Evolutionary conservation across 2,113 vertebrate species (phyloP).

Genomic region (Scophthalmus maximus): DNA sequence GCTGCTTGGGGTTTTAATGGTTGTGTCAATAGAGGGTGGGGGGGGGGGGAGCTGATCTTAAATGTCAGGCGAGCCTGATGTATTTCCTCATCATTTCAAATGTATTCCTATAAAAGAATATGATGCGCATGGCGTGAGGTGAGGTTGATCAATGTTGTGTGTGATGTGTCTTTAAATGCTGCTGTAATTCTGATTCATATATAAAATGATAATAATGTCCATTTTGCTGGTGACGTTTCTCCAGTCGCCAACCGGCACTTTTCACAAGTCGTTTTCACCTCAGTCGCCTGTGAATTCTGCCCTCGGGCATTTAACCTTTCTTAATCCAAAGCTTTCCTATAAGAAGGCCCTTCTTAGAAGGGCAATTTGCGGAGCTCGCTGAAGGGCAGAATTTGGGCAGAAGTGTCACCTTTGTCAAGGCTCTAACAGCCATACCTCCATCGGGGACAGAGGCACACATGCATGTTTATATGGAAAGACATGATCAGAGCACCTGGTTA

Average conservation of each 20-base stretch:
- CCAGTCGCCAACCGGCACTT: conserved; percentile 35
- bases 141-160: conserved; percentile 14
- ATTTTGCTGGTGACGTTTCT: conserved; percentile 35
- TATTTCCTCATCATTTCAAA: conserved; percentile 14
- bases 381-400: conserved; percentile 21
- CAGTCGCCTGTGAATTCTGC: conserved; percentile 43
- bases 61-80: conserved; percentile 12
- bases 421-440: not conserved
- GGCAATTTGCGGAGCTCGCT: conserved; percentile 39
- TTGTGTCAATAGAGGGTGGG: conserved; percentile 32
- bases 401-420: conserved; percentile 21
- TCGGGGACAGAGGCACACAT: not conserved
- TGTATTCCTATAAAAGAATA: conserved; percentile 21
- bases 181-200: conserved; percentile 15
- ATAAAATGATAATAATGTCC: conserved; percentile 10
- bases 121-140: conserved; percentile 14
- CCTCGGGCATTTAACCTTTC: too few species aligned
- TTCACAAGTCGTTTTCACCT: conserved; percentile 56
- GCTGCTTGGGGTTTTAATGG: conserved; percentile 47
- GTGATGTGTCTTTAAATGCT: conserved; percentile 35
- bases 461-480: conserved; percentile 4
- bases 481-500: conserved; percentile 15
- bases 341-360: too few species aligned
- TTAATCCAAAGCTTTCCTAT: conserved; percentile 58
- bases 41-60: conserved; percentile 29